Percentiles rank a stretch among this genome's conserved stretches.
These are phyloP conservation scores for Dasypolia templi DNA, from an alignment of 2,888 invertebrate genomes.

Conservation along the genomic window DNA sequence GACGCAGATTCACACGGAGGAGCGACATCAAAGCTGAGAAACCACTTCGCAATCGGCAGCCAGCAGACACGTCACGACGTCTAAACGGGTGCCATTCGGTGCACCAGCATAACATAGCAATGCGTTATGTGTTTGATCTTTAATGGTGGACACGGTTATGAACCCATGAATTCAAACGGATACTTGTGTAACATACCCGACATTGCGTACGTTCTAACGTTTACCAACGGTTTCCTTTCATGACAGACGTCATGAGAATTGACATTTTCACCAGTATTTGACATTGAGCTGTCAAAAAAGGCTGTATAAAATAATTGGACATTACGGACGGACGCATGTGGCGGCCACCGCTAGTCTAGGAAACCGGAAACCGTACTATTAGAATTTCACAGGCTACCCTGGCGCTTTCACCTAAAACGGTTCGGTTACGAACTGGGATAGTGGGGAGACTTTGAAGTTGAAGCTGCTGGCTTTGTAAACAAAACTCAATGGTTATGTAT, in stretches of 20 bases:
- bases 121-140: not conserved
- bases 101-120: not conserved
- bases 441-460: not conserved
- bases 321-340: too few relatives aligned
- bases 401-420: too few relatives aligned
- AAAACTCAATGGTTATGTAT: not conserved
- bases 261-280: too few relatives aligned
- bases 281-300: too few relatives aligned
- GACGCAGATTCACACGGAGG: not conserved
- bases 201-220: not conserved
- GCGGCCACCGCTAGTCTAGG: too few relatives aligned
- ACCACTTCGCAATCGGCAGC: not conserved
- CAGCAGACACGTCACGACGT: not conserved
- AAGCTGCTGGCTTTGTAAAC: constrained; percentile 9
- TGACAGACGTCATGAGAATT: too few relatives aligned
- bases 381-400: too few relatives aligned
- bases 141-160: not conserved
- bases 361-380: too few relatives aligned
- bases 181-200: not conserved
- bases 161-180: not conserved
- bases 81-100: not conserved
- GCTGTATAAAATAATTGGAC: too few relatives aligned
- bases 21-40: not conserved
- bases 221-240: too few relatives aligned
- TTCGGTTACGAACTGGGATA: not conserved